Conservation (phyloP, 2,113 vertebrate species). For the Recurvirostra avosetta region DNA sequence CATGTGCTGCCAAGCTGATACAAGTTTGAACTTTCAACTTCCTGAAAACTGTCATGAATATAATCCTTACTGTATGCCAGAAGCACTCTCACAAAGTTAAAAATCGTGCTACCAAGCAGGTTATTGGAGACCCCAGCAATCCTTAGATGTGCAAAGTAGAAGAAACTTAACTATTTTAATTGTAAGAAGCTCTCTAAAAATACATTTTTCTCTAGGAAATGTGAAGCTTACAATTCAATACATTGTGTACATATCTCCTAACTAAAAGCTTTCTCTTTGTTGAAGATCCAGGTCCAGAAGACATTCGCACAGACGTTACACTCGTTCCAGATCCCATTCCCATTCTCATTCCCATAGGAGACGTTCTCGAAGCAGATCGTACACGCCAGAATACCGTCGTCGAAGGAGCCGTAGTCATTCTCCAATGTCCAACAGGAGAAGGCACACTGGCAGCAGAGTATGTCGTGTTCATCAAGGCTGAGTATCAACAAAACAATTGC, state of each 20-base stretch:
- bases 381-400: slow-evolving; percentile 84
- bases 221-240: not conserved
- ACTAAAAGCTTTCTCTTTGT: slow-evolving; percentile 48
- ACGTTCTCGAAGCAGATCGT: slow-evolving; percentile 87
- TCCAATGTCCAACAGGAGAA: slow-evolving; percentile 87
- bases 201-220: not conserved
- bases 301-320: slow-evolving; percentile 85
- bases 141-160: not conserved
- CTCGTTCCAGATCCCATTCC: slow-evolving; percentile 84
- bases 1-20: not conserved
- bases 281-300: slow-evolving; percentile 86
- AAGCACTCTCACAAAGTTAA: not conserved
- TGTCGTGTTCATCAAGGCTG: slow-evolving; percentile 54
- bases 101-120: fast-evolving
- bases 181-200: not conserved
- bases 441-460: slow-evolving; percentile 88
- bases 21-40: not conserved
- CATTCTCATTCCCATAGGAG: slow-evolving; percentile 84
- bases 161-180: not conserved
- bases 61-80: not conserved
- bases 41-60: not conserved
- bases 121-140: not conserved
- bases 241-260: not conserved
- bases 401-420: slow-evolving; percentile 88
- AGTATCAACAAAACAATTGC: not conserved